Evolutionary conservation across 2,797 vertebrate species (phyloP).

Genomic region (Lagocephalus sceleratus): DNA sequence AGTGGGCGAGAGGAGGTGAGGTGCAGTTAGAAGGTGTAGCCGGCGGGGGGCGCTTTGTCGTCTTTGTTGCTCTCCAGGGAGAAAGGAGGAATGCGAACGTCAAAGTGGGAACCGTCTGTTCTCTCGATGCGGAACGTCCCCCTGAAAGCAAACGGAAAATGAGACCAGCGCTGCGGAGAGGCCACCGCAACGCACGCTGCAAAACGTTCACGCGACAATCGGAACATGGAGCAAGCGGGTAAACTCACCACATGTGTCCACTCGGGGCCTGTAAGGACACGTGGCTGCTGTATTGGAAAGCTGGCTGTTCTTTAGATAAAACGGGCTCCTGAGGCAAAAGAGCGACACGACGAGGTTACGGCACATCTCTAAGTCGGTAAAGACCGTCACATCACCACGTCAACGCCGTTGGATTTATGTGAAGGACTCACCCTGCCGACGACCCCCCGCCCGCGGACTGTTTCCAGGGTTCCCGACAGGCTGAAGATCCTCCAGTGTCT

Average conservation of each 20-base stretch:
- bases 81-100: constrained; percentile 96
- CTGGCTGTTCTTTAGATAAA: constrained; percentile 95
- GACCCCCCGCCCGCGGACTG: constrained; percentile 91
- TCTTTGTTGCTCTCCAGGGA: constrained; percentile 94
- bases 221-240: not conserved
- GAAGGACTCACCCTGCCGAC: constrained; percentile 88
- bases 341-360: not conserved
- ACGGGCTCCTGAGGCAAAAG: constrained; percentile 88
- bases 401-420: not conserved
- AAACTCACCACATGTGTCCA: constrained; percentile 95
- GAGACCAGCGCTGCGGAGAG: not conserved
- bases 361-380: not conserved
- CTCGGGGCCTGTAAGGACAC: constrained; percentile 96
- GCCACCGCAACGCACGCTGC: not conserved
- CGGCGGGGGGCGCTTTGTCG: constrained; percentile 78
- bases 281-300: constrained; percentile 98
- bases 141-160: constrained; percentile 68
- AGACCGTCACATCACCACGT: not conserved
- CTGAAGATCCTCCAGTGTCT: constrained; percentile 99
- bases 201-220: not conserved
- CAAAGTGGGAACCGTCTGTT: constrained; percentile 95
- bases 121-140: constrained; percentile 97
- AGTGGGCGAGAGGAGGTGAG: not conserved
- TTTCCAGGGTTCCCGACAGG: constrained; percentile 95
- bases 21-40: constrained; percentile 71